Conservation (phyloP, 2,888 invertebrate genomes). For the Drosophila helvetica region DNA sequence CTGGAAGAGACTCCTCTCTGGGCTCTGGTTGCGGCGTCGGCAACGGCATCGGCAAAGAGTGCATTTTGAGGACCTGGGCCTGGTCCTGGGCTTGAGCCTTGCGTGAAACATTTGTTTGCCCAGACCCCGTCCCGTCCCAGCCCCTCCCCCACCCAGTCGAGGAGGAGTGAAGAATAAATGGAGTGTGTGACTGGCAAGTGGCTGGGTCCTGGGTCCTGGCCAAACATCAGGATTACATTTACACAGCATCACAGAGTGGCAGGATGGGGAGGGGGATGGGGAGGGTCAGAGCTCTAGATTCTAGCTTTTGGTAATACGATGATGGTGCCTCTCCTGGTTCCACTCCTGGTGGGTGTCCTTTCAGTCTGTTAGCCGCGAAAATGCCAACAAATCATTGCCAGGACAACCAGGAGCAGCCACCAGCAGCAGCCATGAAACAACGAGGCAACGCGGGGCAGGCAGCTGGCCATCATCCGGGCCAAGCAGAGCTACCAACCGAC, state of each 20-base stretch:
- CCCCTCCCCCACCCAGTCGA: constrained; percentile 3
- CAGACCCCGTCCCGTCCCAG: constrained; percentile 48
- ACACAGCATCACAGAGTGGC: constrained; percentile 41
- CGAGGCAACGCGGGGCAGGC: not conserved
- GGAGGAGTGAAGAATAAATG: constrained; percentile 78
- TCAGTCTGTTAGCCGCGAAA: constrained; percentile 54
- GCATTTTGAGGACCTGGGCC: constrained; percentile 32
- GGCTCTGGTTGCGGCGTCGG: constrained; percentile 9
- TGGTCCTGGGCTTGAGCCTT: constrained; percentile 26
- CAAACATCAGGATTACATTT: constrained; percentile 70
- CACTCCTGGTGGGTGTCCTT: constrained; percentile 21
- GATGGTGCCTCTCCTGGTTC: constrained; percentile 50
- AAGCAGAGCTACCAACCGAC: constrained; percentile 9
- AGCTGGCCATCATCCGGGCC: not conserved
- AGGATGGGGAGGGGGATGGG: not conserved
- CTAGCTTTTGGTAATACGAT: constrained; percentile 72
- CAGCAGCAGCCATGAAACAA: not conserved
- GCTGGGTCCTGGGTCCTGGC: constrained; percentile 25
- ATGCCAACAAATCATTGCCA: constrained; percentile 77
- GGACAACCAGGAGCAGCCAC: constrained; percentile 51
- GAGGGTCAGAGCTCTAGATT: constrained; percentile 4
- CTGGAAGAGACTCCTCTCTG: constrained; percentile 15
- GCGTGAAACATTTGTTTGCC: constrained; percentile 66
- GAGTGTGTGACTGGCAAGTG: constrained; percentile 68
- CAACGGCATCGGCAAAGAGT: constrained; percentile 36